phyloP scores from a whole-genome alignment of 2,113 vertebrate genomes.

The Eulemur rufifrons region DNA sequence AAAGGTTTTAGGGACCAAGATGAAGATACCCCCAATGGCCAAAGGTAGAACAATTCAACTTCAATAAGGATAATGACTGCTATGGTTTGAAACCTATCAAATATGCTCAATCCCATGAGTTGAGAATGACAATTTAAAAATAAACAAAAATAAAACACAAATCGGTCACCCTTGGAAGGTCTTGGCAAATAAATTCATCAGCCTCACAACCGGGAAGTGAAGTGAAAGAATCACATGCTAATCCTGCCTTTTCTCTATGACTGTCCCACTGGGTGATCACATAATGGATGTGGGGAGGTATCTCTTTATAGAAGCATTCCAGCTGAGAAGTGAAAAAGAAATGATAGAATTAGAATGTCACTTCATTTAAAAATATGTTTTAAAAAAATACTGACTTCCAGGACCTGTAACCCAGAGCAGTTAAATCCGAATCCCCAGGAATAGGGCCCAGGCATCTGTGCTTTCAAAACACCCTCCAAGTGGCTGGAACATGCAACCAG shows the following conservation, averaged over 20 bases:
- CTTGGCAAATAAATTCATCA: background rate
- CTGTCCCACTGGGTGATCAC: background rate
- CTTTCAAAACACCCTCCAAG: background rate
- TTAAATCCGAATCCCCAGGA: background rate
- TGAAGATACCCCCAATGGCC: background rate
- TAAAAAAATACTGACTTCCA: background rate
- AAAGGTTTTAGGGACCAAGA: background rate
- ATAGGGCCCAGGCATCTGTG: too few relatives aligned
- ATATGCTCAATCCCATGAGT: background rate
- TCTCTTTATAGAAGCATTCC: background rate
- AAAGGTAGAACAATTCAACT: background rate
- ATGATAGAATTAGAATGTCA: background rate
- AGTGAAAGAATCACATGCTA: background rate
- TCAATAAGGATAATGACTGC: background rate
- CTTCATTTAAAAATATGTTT: background rate
- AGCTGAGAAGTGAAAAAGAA: background rate
- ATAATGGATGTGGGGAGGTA: background rate
- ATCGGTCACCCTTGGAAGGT: background rate
- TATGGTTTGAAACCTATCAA: background rate
- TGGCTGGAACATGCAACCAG: background rate
- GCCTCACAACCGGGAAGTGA: background rate
- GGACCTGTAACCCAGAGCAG: background rate
- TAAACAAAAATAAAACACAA: background rate
- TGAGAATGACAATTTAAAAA: background rate
- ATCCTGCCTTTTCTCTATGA: background rate